Conservation (phyloP, 2,797 vertebrate species). For the Tenualosa ilisha region DNA sequence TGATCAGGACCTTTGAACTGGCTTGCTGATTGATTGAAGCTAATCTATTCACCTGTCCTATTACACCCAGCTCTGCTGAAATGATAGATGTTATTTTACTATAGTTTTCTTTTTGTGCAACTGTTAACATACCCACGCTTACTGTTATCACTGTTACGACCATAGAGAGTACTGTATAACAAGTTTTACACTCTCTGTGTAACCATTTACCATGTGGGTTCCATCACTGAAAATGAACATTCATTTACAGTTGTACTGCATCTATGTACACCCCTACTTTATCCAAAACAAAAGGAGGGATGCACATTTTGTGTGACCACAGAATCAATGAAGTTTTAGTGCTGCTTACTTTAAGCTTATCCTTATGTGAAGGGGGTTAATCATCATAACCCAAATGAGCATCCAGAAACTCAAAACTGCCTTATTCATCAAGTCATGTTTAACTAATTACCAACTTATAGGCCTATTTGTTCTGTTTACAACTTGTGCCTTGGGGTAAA, state of each 20-base stretch:
- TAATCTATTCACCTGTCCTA: not conserved
- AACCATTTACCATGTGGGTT: not conserved
- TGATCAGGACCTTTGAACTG: not conserved
- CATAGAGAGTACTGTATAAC: not conserved
- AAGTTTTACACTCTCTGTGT: not conserved
- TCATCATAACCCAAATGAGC: not conserved
- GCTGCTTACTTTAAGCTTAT: not conserved
- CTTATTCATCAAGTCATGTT: not conserved
- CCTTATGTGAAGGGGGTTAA: not conserved
- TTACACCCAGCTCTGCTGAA: not conserved
- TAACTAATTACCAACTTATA: not conserved
- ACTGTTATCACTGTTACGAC: not conserved
- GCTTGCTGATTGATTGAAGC: not conserved
- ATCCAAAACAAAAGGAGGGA: not conserved
- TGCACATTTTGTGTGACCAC: not conserved
- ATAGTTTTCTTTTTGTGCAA: not conserved
- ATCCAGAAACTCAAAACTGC: not conserved
- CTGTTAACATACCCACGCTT: not conserved
- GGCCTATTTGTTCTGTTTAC: conserved; percentile 3
- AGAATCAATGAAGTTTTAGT: not conserved
- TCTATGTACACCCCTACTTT: not conserved
- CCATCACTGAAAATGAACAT: not conserved
- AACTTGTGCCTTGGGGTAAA: not conserved
- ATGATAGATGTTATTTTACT: not conserved
- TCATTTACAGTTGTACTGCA: not conserved